Conservation (phyloP, 1,140 invertebrate species). For the Tribolium madens region DNA sequence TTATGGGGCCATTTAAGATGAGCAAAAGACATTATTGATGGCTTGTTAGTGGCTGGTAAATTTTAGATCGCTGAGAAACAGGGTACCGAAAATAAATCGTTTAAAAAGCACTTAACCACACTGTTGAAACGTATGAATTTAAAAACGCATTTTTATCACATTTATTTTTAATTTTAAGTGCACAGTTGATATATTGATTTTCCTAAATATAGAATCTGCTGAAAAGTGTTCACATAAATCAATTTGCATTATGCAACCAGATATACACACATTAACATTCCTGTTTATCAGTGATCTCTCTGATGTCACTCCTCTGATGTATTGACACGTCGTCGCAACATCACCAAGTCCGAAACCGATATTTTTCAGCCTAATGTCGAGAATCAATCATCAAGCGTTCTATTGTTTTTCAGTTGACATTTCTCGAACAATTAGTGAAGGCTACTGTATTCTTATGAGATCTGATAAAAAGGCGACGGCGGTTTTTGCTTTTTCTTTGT, state of each 20-base stretch:
- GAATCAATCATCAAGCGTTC: constrained; percentile 48
- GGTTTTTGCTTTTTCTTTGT: constrained; percentile 37
- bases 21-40: constrained; percentile 33
- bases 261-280: constrained; percentile 2
- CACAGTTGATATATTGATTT: constrained; percentile 43
- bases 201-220: constrained; percentile 30
- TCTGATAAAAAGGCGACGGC: constrained; percentile 39
- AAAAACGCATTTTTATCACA: constrained; percentile 40
- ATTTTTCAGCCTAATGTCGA: constrained; percentile 52
- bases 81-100: constrained; percentile 44
- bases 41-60: constrained; percentile 33
- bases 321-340: constrained; percentile 41
- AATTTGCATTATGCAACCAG: constrained; percentile 36
- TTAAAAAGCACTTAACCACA: constrained; percentile 56
- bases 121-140: constrained; percentile 49
- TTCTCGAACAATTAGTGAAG: constrained; percentile 45
- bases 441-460: constrained; percentile 47
- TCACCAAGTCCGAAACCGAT: constrained; percentile 26
- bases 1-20: constrained; percentile 48
- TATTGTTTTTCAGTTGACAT: constrained; percentile 52
- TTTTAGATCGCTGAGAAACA: neutral
- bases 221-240: neutral
- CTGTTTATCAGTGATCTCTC: neutral
- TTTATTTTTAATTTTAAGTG: constrained; percentile 53
- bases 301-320: constrained; percentile 29